phyloP scores from a whole-genome alignment of 1,140 invertebrate species.

The Drosophila azteca region DNA sequence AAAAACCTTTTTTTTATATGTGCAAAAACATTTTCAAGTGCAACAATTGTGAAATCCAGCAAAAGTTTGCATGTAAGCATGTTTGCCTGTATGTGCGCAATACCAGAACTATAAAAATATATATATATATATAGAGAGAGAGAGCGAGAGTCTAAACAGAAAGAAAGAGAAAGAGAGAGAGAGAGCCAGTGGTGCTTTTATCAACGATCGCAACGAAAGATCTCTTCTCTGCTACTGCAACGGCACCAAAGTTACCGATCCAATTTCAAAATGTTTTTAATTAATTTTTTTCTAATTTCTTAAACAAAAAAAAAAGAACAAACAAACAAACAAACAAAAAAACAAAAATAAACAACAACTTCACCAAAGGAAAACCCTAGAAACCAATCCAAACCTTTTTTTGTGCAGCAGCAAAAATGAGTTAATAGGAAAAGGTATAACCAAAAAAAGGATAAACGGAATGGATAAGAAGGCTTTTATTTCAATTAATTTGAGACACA shows the following conservation, averaged over 20 bases:
- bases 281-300: constrained; percentile 43
- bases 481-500: constrained; percentile 61
- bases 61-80: constrained; percentile 26
- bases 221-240: constrained; percentile 22
- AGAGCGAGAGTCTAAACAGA: constrained; percentile 10
- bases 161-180: constrained; percentile 22
- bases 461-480: constrained; percentile 3
- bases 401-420: constrained; percentile 33
- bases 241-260: constrained; percentile 71
- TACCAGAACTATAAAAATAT: constrained; percentile 14
- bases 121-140: constrained; percentile 18
- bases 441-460: constrained; percentile 6
- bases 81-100: constrained; percentile 23
- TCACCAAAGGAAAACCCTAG: neutral
- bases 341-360: constrained; percentile 24
- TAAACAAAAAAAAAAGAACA: constrained; percentile 24
- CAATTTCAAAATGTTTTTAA: constrained; percentile 56
- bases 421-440: constrained; percentile 77
- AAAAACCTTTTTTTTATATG: constrained; percentile 2
- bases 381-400: constrained; percentile 31
- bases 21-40: constrained; percentile 26
- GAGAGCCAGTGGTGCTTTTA: neutral
- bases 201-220: neutral
- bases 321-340: neutral
- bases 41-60: constrained; percentile 58